Evolutionary conservation across 2,113 vertebrate genomes (phyloP), one percentile per base, ranked within the genome.

Genomic region (Mustela nigripes): DNA sequence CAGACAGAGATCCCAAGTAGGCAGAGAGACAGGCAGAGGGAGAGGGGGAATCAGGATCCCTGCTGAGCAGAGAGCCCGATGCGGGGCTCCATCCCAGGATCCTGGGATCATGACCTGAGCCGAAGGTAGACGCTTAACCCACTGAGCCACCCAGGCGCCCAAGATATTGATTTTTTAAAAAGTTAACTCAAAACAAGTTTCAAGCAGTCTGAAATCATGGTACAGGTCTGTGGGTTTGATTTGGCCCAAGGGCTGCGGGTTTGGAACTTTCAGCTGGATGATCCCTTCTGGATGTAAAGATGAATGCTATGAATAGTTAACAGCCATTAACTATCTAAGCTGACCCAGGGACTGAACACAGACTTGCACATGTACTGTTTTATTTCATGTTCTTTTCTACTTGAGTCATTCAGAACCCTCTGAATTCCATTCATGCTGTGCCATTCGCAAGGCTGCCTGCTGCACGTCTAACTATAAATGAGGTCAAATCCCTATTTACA

Each of bases 401-500:
- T 79, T 67, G 69, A 62, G 69, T 45, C 86, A 83, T 90, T 96
- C 78, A n/a, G 53, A 95, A 86, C 26, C 33, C 82, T 60, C 89
- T 90, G 33, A 60, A 89, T 45, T 88, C 60, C 62, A 10, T 89
- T 89, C 81, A 53, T 63, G 82, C 90, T 90, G 50, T 88, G 88
- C 81, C n/a, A 73, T 93, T 91, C 80, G 74, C 89, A 89, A 87
- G 58, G 91, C 19, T 14, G 50, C 87, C 85, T 53, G 93, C 73
- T 94, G 88, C 19, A 79, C 79, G 33, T 89, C 81, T 94, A 85
- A 76, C 56, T 97, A 42, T 94, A 95, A 95, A 94, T 92, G 94
- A 97, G 96, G 96, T 96, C 95, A 89, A 81, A 95, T 94, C 94
- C 50, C 86, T 76, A 33, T 89, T 94, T 84, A 81, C n/a, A 89